phyloP scores from a whole-genome alignment of 2,797 vertebrate genomes.

The Gambelia wislizenii region DNA sequence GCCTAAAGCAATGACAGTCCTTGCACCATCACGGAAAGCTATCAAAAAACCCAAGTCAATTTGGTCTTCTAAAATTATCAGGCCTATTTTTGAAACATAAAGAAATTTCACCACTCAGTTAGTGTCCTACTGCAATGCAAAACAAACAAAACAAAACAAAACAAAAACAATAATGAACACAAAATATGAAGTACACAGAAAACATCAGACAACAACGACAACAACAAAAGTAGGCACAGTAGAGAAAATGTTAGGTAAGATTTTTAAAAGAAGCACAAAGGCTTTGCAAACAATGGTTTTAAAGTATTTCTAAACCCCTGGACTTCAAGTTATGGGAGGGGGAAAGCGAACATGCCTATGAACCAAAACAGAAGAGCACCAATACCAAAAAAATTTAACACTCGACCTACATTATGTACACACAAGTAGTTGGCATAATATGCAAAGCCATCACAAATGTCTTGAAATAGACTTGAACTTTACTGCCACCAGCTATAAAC shows the following conservation, averaged over 20 bases:
- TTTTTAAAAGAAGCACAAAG: neutral
- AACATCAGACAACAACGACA: no score
- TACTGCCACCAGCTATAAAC: neutral
- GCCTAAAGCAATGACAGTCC: neutral
- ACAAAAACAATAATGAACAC: neutral
- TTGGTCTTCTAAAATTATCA: constrained; percentile 4
- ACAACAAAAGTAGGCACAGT: neutral
- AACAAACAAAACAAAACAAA: no score
- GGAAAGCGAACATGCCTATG: neutral
- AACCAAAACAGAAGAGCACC: constrained; percentile 7
- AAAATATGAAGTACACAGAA: neutral
- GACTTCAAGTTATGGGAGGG: neutral
- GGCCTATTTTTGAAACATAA: constrained; percentile 10
- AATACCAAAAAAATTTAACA: neutral
- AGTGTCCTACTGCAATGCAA: neutral
- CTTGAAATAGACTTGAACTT: constrained; percentile 2
- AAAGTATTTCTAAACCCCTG: constrained; percentile 2
- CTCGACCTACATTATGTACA: neutral
- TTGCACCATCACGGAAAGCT: neutral
- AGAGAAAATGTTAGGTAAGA: neutral
- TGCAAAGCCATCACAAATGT: neutral
- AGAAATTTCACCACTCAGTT: neutral
- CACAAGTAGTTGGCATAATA: neutral
- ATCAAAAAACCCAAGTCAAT: neutral
- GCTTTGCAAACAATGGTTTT: neutral